Base-by-base conservation (phyloP, 1,140 invertebrate species). In the Harlomillsia oculata region DNA sequence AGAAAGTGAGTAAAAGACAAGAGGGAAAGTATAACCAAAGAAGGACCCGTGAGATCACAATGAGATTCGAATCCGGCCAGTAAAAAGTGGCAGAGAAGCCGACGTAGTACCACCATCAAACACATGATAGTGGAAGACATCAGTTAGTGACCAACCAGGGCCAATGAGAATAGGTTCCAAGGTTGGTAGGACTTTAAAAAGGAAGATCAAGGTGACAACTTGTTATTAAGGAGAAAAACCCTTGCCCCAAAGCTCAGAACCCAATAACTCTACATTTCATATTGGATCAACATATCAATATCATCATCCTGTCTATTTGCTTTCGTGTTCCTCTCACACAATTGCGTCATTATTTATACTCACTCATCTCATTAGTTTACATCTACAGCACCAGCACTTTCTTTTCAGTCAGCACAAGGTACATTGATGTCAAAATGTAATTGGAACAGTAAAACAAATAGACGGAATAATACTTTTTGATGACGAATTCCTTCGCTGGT, bases 1-100 rank as follows among this genome's bases (percentile, higher is more conserved):
- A n/a, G n/a, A 64, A 63, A 70, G 67, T 69, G 57, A 67, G 69
- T 72, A 63, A 68, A 67, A 65, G 63, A 68, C 67, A 69, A 66
- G 65, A 54, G 34, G 56, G 48, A 41, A 39, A 51, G 56, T 57
- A n/a, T n/a, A 49, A 49, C 55, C 50, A 49, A 58, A 53, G 53
- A 56, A 56, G 56, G 56, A 58, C 50, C 49, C 49, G 49, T 51
- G 30, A 28, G 40, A 53, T 40, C 40, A 53, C 40, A 56, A 48
- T 29, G 25, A 48, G 30, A 45, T 29, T 40, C 44, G 53, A 56
- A 45, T 51, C 53, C 53, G 53, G 45, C 53, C 53, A 56, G 39
- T 48, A 29, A n/a, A 39, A 32, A 56, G 53, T 56, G 37, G 39
- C 39, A 18, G 23, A 23, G 32, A 32, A 34, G 45, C 45, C 37